Conservation (phyloP, 2,797 vertebrate species). For the Vespertilio murinus region DNA sequence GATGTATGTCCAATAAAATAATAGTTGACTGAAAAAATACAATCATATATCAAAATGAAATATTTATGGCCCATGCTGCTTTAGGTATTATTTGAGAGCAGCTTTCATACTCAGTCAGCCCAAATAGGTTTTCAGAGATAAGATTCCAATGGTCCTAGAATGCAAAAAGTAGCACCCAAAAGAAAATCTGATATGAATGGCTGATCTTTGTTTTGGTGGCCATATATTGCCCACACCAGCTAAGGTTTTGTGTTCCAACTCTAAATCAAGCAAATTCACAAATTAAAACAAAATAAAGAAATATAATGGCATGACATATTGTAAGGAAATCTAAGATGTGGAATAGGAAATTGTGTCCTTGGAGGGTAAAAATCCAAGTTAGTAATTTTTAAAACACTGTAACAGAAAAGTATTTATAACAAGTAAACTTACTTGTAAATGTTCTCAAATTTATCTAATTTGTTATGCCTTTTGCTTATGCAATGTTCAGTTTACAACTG, state of each 20-base stretch:
- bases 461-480: neutral
- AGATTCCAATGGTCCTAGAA: neutral
- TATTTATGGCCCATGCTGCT: neutral
- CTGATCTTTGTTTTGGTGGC: neutral
- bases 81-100: neutral
- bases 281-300: neutral
- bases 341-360: neutral
- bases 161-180: neutral
- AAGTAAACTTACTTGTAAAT: neutral
- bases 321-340: neutral
- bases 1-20: neutral
- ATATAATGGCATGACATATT: neutral
- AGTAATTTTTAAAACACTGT: neutral
- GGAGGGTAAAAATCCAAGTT: neutral
- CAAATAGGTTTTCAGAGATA: neutral
- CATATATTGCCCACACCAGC: neutral
- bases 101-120: neutral
- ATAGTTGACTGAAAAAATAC: neutral
- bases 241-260: neutral
- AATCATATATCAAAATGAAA: neutral
- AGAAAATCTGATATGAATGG: neutral
- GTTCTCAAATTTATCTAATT: neutral
- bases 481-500: neutral
- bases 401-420: neutral
- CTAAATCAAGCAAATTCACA: neutral